Evolutionary conservation across 2,797 vertebrate species (phyloP), one percentile per base, ranked within the genome.

Genomic region (Cephalopachus bancanus): DNA sequence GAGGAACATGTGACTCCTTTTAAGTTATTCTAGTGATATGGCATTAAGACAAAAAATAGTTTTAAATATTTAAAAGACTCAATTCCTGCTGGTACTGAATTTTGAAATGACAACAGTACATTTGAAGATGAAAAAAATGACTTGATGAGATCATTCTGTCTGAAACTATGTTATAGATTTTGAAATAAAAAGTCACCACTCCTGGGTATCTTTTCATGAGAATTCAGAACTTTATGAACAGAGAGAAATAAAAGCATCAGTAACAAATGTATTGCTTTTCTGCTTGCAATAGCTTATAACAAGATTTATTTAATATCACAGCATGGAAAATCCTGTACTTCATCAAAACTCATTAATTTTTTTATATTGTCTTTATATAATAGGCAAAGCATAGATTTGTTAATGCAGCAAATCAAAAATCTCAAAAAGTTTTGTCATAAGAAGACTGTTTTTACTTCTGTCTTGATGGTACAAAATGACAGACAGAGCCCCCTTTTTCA

Each of bases 21-120:
- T 37, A 80, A 91, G 53, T 91, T 91, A 92, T 28, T 78, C 74
- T 55, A 87, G 57, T 55, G 62, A 49, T 59, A 53, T 17, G 15
- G 30, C 76, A 86, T 97, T 93, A 87, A 91, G 88, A 93, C 72
- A 75, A 93, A 96, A 85, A 55, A 22, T 2, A 51, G 44, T 62
- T 75, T 93, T 89, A 95, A 85, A 94, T 94, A 93, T 93, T 95
- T 93, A 93, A 87, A 86, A 81, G 96, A 62, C 67, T 78, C 57
- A 88, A 57, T 88, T 83, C 83, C 28, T 85, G 49, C 24, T 67
- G 93, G 55, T 28, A 53, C 20, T 91, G 33, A 93, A 87, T 93
- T 94, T 85, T 96, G 51, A 94, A 96, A 92, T 74, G 94, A 95
- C 33, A 92, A 83, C 51, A 83, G 17, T 2, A 79, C 33, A 81